Conservation (phyloP, 2,888 invertebrate species). For the Polydesmus complanatus region DNA sequence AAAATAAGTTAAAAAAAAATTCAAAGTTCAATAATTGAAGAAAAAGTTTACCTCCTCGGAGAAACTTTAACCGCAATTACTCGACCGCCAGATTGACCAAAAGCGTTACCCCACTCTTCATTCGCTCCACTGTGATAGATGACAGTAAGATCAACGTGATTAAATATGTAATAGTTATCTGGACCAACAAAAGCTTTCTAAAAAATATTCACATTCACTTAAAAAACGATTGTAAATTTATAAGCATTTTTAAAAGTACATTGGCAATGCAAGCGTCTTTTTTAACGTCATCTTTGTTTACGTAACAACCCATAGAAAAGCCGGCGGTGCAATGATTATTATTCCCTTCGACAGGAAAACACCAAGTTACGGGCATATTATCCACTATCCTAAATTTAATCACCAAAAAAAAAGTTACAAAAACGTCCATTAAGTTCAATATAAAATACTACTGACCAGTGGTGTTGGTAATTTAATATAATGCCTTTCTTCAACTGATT, state of each 20-base stretch:
- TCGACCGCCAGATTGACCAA: slow-evolving; percentile 67
- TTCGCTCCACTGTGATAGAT: slow-evolving; percentile 78
- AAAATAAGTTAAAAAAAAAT: too few species aligned
- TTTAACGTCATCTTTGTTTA: slow-evolving; percentile 43
- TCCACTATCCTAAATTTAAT: slow-evolving; percentile 45
- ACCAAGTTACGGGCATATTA: slow-evolving; percentile 99
- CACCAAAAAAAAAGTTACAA: slow-evolving; percentile 11
- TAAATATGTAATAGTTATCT: slow-evolving; percentile 81
- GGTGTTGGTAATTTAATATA: slow-evolving; percentile 91
- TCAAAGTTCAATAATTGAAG: too few species aligned
- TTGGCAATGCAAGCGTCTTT: slow-evolving; percentile 37
- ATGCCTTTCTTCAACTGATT: slow-evolving; percentile 79
- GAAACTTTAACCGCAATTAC: slow-evolving; percentile 49
- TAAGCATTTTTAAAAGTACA: slow-evolving; percentile 19
- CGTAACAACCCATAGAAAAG: slow-evolving; percentile 94
- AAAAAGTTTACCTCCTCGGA: slow-evolving; percentile 35
- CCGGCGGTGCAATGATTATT: slow-evolving; percentile 67
- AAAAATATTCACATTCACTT: slow-evolving; percentile 10
- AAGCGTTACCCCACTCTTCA: slow-evolving; percentile 74
- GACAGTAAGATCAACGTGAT: slow-evolving; percentile 87
- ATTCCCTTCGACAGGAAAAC: slow-evolving; percentile 46
- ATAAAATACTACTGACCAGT: slow-evolving; percentile 49
- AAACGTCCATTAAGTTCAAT: background rate
- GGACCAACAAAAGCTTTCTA: slow-evolving; percentile 25
- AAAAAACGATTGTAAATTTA: slow-evolving; percentile 13